Percentiles rank a stretch among this genome's conserved stretches.
Evolutionary conservation across 2,888 invertebrate species (phyloP).

Genomic region (Oligia latruncula): DNA sequence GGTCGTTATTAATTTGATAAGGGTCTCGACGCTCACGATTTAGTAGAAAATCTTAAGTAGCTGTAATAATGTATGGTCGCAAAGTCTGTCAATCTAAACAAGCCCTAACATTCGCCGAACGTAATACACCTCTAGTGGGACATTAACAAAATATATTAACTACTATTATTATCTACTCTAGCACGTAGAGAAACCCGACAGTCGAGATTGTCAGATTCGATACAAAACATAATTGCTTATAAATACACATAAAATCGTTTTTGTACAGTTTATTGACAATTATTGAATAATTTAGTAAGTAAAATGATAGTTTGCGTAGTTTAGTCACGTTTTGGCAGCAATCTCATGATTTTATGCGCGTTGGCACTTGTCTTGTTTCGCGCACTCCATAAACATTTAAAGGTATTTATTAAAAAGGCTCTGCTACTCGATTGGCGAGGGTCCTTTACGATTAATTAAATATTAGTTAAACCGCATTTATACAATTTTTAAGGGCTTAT

Average conservation of each 20-base stretch:
- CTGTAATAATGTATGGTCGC: background rate
- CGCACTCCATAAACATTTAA: constrained; percentile 44
- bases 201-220: constrained; percentile 48
- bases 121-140: constrained; percentile 28
- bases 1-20: too few species aligned
- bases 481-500: too few species aligned
- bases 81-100: background rate
- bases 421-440: too few species aligned
- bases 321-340: constrained; percentile 22
- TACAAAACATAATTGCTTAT: constrained; percentile 56
- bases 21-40: background rate
- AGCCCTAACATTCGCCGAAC: constrained; percentile 29
- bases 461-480: too few species aligned
- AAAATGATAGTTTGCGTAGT: constrained; percentile 25
- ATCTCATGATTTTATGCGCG: constrained; percentile 24
- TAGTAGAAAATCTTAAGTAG: background rate
- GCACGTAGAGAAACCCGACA: constrained; percentile 35
- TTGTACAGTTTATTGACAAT: constrained; percentile 44
- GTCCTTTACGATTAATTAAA: background rate
- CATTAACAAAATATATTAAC: constrained; percentile 41
- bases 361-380: constrained; percentile 37
- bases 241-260: constrained; percentile 53
- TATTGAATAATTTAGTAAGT: constrained; percentile 41
- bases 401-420: constrained; percentile 17
- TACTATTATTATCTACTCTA: background rate